Evolutionary conservation across 2,797 vertebrate genomes (phyloP).

Genomic region (Glossophaga mutica): DNA sequence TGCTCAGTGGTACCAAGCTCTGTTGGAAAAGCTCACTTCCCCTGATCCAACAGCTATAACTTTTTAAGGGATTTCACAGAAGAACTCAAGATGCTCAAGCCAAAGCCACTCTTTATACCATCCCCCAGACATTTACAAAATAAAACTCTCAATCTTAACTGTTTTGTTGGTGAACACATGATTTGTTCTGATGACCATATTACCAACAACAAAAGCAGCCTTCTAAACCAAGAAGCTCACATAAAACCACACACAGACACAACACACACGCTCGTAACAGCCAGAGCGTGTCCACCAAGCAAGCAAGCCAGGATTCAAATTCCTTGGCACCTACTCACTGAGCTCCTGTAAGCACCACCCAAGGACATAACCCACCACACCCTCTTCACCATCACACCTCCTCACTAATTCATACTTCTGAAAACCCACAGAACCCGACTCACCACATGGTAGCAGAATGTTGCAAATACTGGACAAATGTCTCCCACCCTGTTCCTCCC

Average conservation of each 20-base stretch:
- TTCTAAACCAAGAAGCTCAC: constrained; percentile 54
- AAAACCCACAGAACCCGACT: neutral
- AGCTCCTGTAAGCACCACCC: neutral
- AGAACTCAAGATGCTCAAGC: constrained; percentile 51
- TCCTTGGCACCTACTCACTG: constrained; percentile 23
- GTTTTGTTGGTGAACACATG: constrained; percentile 50
- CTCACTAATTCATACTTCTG: neutral
- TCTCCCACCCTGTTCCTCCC: neutral
- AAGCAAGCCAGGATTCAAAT: constrained; percentile 40
- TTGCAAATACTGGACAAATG: constrained; percentile 1
- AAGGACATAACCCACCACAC: neutral
- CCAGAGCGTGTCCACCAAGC: neutral
- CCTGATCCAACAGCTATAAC: constrained; percentile 53
- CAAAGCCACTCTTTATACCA: constrained; percentile 40
- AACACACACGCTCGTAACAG: constrained; percentile 14
- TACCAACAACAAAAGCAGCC: constrained; percentile 27
- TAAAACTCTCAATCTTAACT: constrained; percentile 51
- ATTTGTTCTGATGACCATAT: constrained; percentile 14
- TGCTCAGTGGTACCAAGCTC: neutral
- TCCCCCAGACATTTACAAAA: constrained; percentile 66
- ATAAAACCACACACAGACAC: constrained; percentile 50
- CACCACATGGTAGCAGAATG: neutral
- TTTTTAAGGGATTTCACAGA: constrained; percentile 55
- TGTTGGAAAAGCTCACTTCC: constrained; percentile 27
- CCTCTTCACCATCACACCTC: neutral